phyloP scores from a whole-genome alignment of 2,797 vertebrate genomes.

The Esox lucius region DNA sequence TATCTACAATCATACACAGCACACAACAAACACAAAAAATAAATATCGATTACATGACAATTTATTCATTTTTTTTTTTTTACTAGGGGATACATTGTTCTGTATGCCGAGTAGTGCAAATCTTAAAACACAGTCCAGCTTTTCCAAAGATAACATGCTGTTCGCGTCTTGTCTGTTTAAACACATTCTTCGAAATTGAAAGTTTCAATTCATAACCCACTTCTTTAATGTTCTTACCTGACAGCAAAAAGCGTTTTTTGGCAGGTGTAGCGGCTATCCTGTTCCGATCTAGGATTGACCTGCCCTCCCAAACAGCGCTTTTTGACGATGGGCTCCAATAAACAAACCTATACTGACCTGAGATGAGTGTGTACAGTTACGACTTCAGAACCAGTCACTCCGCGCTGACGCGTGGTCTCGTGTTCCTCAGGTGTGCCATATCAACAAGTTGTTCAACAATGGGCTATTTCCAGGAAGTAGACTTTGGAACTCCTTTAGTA shows the following conservation, averaged over 20 bases:
- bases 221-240: neutral
- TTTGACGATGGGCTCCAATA: neutral
- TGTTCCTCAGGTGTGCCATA: slow-evolving; percentile 36
- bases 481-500: slow-evolving; percentile 9
- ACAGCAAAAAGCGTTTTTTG: neutral
- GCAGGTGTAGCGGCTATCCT: neutral
- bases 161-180: neutral
- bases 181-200: neutral
- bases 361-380: neutral
- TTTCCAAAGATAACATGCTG: neutral
- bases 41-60: neutral
- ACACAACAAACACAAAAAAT: neutral
- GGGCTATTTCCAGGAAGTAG: neutral
- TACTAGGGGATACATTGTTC: neutral
- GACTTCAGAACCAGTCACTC: neutral
- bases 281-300: neutral
- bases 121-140: neutral
- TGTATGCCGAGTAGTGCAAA: neutral
- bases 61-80: too few species aligned
- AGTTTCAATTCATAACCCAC: neutral
- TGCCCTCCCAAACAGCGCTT: neutral
- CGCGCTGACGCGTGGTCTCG: slow-evolving; percentile 26
- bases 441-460: neutral
- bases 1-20: neutral
- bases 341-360: neutral